A percentile compares a stretch with the other conserved stretches of the same genome.
phyloP scores from a whole-genome alignment of 53 echinoderm and acorn worm genomes.

The Astropecten irregularis region DNA sequence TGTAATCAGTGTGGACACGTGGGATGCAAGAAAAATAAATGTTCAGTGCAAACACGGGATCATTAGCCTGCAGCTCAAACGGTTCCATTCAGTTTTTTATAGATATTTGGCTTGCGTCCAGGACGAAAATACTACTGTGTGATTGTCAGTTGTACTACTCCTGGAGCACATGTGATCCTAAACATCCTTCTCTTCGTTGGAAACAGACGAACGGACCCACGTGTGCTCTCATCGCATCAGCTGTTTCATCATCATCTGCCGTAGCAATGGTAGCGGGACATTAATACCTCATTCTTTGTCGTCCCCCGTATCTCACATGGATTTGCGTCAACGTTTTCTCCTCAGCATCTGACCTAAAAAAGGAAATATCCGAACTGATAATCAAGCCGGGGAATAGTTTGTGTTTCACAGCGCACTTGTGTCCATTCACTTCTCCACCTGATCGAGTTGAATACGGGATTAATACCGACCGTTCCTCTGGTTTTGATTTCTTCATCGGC shows the following conservation, averaged over 20 bases:
- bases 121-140: too few species aligned
- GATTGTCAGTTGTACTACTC: not conserved
- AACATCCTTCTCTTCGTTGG: not conserved
- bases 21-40: too few species aligned
- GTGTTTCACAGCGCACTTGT: too few species aligned
- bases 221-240: constrained; percentile 30
- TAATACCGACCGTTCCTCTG: not conserved
- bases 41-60: too few species aligned
- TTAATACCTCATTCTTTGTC: not conserved
- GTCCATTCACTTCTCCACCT: too few species aligned
- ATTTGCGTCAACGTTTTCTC: not conserved
- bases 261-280: constrained; percentile 2
- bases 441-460: not conserved
- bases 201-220: constrained; percentile 5
- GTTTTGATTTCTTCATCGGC: not conserved
- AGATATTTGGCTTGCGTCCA: constrained; percentile 25
- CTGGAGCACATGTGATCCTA: not conserved
- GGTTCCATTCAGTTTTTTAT: not conserved
- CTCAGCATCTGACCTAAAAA: too few species aligned
- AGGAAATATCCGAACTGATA: too few species aligned
- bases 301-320: not conserved
- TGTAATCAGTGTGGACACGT: too few species aligned
- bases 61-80: too few species aligned
- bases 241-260: constrained; percentile 1
- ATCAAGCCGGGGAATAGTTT: too few species aligned